These are phyloP conservation scores for Lampris megalopsis DNA, from an alignment of 2,113 vertebrate species.

Conservation along the genomic window DNA sequence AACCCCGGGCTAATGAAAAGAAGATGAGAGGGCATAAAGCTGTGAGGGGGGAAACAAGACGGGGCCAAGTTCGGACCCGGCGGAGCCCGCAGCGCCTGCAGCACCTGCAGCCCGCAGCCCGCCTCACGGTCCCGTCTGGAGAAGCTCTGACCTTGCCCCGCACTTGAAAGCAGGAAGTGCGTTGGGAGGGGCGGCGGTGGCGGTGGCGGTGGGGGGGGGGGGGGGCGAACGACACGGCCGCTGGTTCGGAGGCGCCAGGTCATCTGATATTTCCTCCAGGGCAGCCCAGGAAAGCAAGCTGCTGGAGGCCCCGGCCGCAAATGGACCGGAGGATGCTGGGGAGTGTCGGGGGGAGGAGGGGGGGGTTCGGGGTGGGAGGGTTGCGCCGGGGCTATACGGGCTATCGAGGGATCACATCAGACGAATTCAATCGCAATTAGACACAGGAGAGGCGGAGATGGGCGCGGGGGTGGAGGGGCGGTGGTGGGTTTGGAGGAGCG, in stretches of 20 bases:
- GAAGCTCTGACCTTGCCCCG: slow-evolving; percentile 82
- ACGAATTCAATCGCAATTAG: slow-evolving; percentile 78
- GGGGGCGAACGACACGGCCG: slow-evolving; percentile 74
- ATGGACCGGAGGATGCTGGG: slow-evolving; percentile 65
- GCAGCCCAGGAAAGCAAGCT: slow-evolving; percentile 81
- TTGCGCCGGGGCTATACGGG: slow-evolving; percentile 35
- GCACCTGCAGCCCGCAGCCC: slow-evolving; percentile 66
- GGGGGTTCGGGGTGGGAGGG: slow-evolving; percentile 43
- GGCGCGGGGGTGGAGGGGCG: slow-evolving; percentile 26
- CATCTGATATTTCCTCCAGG: slow-evolving; percentile 86
- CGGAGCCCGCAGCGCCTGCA: slow-evolving; percentile 71
- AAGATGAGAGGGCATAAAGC: slow-evolving; percentile 70
- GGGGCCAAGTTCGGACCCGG: slow-evolving; percentile 57
- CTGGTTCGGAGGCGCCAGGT: slow-evolving; percentile 76
- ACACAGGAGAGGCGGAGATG: slow-evolving; percentile 68
- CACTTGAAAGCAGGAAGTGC: slow-evolving; percentile 82
- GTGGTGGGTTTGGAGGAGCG: slow-evolving; percentile 38
- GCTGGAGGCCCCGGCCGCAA: slow-evolving; percentile 68
- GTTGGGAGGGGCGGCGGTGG: slow-evolving; percentile 56
- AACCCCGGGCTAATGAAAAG: slow-evolving; percentile 78
- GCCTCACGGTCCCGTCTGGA: slow-evolving; percentile 77
- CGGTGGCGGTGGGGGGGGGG: slow-evolving; percentile 68
- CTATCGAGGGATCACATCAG: slow-evolving; percentile 73
- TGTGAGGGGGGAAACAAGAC: slow-evolving; percentile 58
- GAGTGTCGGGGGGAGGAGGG: slow-evolving; percentile 20